Evolutionary conservation across 2,113 vertebrate genomes (phyloP), one percentile per base, ranked within the genome.

Genomic region (Alouatta palliata): DNA sequence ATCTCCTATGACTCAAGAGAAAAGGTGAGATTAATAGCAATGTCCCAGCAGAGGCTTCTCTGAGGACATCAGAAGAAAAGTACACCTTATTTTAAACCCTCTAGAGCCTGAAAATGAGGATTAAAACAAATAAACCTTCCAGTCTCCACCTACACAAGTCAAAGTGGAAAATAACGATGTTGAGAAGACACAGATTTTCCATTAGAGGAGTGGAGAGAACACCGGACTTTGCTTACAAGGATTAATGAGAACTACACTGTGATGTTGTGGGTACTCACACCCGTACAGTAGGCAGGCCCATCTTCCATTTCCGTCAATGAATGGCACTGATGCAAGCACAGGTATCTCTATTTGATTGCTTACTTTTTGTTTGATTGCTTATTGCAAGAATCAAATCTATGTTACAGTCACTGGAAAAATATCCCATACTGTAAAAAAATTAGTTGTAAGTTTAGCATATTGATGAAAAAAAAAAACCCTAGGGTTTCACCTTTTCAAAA

Each of bases 321-420:
- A 20, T 52, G 10, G 2, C 10, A 7, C 27, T 20, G 14, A 43
- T 80, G 2, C 58, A 23, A 61, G 5, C 58, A 32, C 8, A 58
- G 21, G 8, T 49, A 79, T 32, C 79, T 37, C 32, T 54, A 7
- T 54, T 54, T 54, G 6, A 54, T 14, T 54, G 47, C 5, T 54
- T 75, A 52, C 7, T n/a, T 37, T 54, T 81, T 54, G 35, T 25
- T 75, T 75, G 40, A 43, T 23, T 54, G 77, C 6, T 54, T 13
- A 7, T 58, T 68, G 8, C 2, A 77, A 13, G 1, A 77, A 37
- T 68, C 37, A 37, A 47, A 90, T 30, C 21, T 40, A 3, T n/a
- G 43, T 19, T 23, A 1, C 2, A 45, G 1, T 10, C 21, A 12
- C 16, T 54, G 3, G n/a, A 54, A 43, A 19, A 84, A 6, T 0